These are phyloP conservation scores for Leptobrachium ailaonicum DNA, from an alignment of 2,113 vertebrate species.

Conservation along the genomic window DNA sequence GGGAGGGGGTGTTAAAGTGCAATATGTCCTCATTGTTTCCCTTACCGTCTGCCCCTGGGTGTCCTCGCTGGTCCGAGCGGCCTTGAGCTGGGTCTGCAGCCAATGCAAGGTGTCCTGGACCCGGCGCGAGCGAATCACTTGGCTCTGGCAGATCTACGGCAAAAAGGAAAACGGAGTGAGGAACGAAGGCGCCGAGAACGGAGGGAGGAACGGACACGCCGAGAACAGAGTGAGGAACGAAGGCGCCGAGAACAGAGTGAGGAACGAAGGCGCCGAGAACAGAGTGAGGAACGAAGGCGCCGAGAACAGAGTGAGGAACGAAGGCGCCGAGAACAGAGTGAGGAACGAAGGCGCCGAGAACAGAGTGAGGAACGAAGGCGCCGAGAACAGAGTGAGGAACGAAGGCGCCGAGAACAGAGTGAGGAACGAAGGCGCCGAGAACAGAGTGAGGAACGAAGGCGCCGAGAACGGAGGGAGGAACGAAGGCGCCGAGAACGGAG, in stretches of 20 bases:
- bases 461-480: not conserved
- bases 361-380: too few relatives aligned
- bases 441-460: too few relatives aligned
- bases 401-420: too few relatives aligned
- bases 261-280: too few relatives aligned
- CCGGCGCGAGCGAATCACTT: conserved; percentile 1
- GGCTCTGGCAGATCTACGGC: conserved; percentile 16
- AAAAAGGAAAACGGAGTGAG: not conserved
- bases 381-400: too few relatives aligned
- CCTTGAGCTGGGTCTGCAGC: conserved; percentile 2
- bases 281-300: too few relatives aligned
- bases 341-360: too few relatives aligned
- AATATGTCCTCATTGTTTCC: too few relatives aligned
- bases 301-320: too few relatives aligned
- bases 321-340: too few relatives aligned
- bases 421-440: too few relatives aligned
- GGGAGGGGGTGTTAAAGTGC: too few relatives aligned
- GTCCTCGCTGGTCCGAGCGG: not conserved
- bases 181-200: not conserved
- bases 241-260: not conserved
- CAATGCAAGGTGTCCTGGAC: conserved; percentile 11
- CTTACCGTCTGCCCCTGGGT: conserved; percentile 1
- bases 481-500: not conserved
- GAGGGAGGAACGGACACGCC: not conserved
- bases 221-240: not conserved